Evolutionary conservation across 2,113 vertebrate species (phyloP).

Genomic region (Alectura lathami): DNA sequence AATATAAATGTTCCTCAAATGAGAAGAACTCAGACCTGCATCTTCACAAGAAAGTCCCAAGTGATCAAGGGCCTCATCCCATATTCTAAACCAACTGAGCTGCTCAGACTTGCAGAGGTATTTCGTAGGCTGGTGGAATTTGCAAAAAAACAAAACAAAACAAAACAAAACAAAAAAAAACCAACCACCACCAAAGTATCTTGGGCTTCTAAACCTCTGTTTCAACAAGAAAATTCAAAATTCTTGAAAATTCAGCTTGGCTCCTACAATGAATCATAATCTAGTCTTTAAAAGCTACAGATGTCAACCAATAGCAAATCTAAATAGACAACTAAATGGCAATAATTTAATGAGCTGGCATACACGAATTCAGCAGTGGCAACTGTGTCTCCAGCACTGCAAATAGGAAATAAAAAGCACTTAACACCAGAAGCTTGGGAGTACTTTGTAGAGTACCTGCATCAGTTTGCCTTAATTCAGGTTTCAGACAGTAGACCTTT

Average conservation of each 20-base stretch:
- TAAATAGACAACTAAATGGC: neutral
- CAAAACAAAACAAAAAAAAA: neutral
- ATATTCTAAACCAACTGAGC: conserved; percentile 23
- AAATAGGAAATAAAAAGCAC: neutral
- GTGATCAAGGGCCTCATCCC: conserved; percentile 18
- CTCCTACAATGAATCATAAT: neutral
- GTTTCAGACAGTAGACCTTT: neutral
- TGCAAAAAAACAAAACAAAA: neutral
- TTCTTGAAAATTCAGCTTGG: neutral
- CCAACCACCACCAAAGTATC: neutral
- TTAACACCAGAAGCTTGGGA: neutral
- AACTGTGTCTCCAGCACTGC: neutral
- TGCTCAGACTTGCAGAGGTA: conserved; percentile 50
- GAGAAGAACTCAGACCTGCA: conserved; percentile 6
- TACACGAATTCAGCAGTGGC: neutral
- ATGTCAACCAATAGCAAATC: neutral
- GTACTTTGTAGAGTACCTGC: neutral
- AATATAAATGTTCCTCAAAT: neutral
- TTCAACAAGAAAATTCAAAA: neutral
- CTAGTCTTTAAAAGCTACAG: neutral
- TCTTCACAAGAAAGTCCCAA: neutral
- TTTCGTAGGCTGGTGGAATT: conserved; percentile 40
- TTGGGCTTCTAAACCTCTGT: neutral
- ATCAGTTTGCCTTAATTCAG: neutral
- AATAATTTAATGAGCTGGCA: neutral